phyloP scores from a whole-genome alignment of 2,888 invertebrate species.

The Drosophila planitibia region DNA sequence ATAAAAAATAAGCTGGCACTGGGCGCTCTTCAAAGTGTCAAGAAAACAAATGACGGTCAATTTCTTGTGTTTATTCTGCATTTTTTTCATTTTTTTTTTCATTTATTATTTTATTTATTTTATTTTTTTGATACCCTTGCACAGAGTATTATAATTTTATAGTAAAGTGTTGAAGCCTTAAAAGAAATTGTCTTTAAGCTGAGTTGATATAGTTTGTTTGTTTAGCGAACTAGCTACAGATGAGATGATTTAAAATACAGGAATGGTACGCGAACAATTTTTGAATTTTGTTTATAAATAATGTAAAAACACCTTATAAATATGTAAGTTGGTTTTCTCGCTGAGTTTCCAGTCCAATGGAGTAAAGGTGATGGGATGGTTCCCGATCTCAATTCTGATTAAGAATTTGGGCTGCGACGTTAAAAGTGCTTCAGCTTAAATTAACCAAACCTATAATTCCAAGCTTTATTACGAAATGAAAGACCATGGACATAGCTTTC shows the following conservation, averaged over 20 bases:
- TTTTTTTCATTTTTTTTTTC: background rate
- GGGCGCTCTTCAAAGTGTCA: conserved; percentile 72
- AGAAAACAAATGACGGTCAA: conserved; percentile 80
- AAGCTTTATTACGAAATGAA: background rate
- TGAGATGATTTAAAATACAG: background rate
- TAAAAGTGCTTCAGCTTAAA: background rate
- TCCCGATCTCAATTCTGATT: too few species aligned
- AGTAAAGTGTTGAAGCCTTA: background rate
- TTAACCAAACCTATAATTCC: background rate
- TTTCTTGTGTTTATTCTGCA: conserved; percentile 48
- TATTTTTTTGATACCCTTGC: background rate
- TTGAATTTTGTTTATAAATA: background rate
- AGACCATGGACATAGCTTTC: too few species aligned
- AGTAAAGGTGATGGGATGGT: background rate
- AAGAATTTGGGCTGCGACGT: background rate
- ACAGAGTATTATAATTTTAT: background rate
- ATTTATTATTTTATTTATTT: conserved; percentile 1
- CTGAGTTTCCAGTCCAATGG: too few species aligned
- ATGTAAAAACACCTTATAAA: background rate
- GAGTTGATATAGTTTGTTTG: background rate
- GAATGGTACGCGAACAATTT: background rate
- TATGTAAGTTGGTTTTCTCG: too few species aligned
- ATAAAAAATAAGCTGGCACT: conserved; percentile 57
- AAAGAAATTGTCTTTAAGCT: background rate
- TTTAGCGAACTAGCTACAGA: background rate